Conservation (phyloP, 2,888 invertebrate species). For the Leptinotarsa juncta region DNA sequence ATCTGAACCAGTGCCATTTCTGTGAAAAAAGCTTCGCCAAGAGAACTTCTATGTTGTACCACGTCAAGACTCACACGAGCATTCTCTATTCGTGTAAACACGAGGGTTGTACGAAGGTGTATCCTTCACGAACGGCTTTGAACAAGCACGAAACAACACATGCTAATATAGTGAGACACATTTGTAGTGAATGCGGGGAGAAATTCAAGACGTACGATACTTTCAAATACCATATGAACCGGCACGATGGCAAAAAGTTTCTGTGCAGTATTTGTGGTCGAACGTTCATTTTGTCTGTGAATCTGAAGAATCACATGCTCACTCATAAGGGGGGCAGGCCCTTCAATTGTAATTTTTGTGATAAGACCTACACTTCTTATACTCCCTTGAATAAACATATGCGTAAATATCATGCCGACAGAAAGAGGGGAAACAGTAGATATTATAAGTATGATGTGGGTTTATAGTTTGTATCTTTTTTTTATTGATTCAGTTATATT, state of each 20-base stretch:
- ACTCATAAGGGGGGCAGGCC: conserved; percentile 53
- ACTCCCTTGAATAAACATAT: conserved; percentile 49
- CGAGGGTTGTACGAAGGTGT: conserved; percentile 47
- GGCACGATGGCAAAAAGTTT: conserved; percentile 47
- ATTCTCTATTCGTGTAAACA: conserved; percentile 44
- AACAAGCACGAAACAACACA: conserved; percentile 48
- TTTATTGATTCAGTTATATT: too few species aligned
- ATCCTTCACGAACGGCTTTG: conserved; percentile 42
- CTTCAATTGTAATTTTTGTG: conserved; percentile 51
- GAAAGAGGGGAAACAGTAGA: background rate
- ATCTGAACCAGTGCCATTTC: conserved; percentile 46
- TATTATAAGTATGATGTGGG: conserved; percentile 1
- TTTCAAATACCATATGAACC: conserved; percentile 49
- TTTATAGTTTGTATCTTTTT: background rate
- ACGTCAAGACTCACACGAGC: conserved; percentile 37
- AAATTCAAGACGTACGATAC: conserved; percentile 50
- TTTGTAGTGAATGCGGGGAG: conserved; percentile 49
- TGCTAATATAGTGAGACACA: conserved; percentile 42
- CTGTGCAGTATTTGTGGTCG: conserved; percentile 51
- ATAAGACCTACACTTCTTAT: conserved; percentile 50
- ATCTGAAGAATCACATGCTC: conserved; percentile 54
- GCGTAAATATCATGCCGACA: conserved; percentile 34
- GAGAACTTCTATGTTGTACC: background rate
- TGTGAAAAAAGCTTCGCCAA: conserved; percentile 44
- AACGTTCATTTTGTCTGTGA: conserved; percentile 49